Conservation (phyloP, 2,797 vertebrate species). For the Epinephelus malabaricus region DNA sequence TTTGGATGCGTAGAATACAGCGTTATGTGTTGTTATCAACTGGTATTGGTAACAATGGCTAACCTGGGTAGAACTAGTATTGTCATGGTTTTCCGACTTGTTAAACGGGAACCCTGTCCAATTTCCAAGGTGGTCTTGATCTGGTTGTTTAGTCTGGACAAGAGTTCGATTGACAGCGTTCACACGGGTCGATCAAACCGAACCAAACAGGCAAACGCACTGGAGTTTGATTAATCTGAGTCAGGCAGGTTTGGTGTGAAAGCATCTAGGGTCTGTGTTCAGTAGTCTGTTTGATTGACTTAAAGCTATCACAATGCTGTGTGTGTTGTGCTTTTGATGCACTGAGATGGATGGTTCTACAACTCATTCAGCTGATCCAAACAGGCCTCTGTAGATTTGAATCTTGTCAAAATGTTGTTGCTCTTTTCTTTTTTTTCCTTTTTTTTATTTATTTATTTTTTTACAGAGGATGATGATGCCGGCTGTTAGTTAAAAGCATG, state of each 20-base stretch:
- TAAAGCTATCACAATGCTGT: neutral
- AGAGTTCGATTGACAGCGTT: slow-evolving; percentile 1
- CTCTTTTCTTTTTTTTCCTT: neutral
- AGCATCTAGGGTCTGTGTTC: neutral
- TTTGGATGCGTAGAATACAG: too few species aligned
- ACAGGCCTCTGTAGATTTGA: slow-evolving; percentile 1
- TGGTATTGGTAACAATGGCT: too few species aligned
- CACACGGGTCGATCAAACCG: neutral
- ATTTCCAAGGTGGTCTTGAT: neutral
- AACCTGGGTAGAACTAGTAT: too few species aligned
- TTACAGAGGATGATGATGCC: neutral
- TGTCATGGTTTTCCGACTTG: too few species aligned
- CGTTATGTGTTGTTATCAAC: too few species aligned
- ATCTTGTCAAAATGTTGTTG: neutral
- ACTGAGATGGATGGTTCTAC: neutral
- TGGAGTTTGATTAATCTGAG: too few species aligned
- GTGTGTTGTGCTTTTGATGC: slow-evolving; percentile 14
- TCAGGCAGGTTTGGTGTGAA: neutral
- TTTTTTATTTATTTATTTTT: too few species aligned
- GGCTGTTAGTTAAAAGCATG: neutral
- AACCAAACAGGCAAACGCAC: neutral
- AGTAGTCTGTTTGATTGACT: neutral
- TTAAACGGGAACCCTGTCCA: too few species aligned
- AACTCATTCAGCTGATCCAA: slow-evolving; percentile 7
- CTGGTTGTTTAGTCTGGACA: neutral